Conservation (phyloP, 1,140 invertebrate species). For the Caenorhabditis brenneri region DNA sequence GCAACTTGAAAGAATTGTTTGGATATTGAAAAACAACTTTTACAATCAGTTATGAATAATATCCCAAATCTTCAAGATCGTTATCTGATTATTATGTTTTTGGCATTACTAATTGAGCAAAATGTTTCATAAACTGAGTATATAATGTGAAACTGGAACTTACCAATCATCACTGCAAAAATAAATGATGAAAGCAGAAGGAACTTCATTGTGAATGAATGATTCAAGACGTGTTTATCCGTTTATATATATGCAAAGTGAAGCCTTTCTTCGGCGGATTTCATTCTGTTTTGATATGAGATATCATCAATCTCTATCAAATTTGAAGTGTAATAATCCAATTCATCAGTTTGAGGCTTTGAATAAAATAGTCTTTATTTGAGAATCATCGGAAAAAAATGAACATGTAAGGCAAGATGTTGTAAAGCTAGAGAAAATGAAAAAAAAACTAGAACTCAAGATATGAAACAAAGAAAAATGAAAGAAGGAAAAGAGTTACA, state of each 20-base stretch:
- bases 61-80: too few species aligned
- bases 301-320: too few species aligned
- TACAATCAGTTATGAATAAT: too few species aligned
- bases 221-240: neutral
- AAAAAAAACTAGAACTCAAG: neutral
- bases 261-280: neutral
- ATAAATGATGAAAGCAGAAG: neutral
- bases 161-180: neutral
- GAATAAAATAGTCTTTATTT: neutral
- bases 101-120: too few species aligned
- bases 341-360: too few species aligned
- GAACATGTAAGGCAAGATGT: slow-evolving; percentile 26
- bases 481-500: neutral
- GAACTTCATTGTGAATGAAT: neutral
- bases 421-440: neutral
- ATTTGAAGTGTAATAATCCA: too few species aligned
- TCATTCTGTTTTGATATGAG: too few species aligned
- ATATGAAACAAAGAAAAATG: neutral
- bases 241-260: neutral
- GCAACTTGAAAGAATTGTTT: too few species aligned
- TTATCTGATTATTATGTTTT: too few species aligned
- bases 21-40: too few species aligned
- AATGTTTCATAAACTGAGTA: too few species aligned
- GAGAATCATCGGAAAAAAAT: slow-evolving; percentile 27
- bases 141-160: neutral